Base-by-base conservation (phyloP, 2,113 vertebrate genomes). In the Haliaeetus leucogaster region DNA sequence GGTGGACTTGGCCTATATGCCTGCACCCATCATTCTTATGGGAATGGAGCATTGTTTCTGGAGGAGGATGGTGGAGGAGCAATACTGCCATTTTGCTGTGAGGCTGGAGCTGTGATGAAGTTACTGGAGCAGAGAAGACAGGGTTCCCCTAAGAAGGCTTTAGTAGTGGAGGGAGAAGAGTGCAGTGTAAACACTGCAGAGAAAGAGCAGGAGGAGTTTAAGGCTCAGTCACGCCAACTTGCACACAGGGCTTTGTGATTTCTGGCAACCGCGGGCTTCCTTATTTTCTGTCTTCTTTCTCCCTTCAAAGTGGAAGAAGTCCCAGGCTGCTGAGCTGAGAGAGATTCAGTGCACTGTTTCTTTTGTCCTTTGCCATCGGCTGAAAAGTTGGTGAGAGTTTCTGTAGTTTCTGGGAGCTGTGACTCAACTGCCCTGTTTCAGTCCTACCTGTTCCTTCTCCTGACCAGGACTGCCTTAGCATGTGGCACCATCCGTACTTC, bases 201-300 rank as follows among this genome's bases (percentile, higher is more conserved):
- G 30, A 48, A 67, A 21, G 48, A 65, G 6, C 34, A 45, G 45
- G 58, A 16, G 16, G 32, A 30, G 7, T 30, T 34, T 67, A 80
- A 62, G 47, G 36, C 25, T 85, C 17, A 71, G 21, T n/a, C 13
- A 27, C 0, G 1, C 11, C 21, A 34, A 10, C 47, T 62, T 79
- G 42, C 30, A 32, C 1, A 0, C 7, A 48, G 29, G 16, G 2
- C 47, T 66, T 61, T 5, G 1, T 68, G 34, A 42, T 55, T 65
- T 9, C 34, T 2, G 3, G 6, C 26, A 81, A 2, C 19, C 0
- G 0, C 9, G 22, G 4, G 1, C 22, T 50, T 7, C 21, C 8
- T 61, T 40, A 9, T 11, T 67, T 76, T 36, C 22, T 43, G 67
- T 65, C 11, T 34, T 25, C 21, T 55, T 93, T 56, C 26, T 83